phyloP scores from a whole-genome alignment of 1,140 invertebrate genomes.

The Hylaeus volcanicus region DNA sequence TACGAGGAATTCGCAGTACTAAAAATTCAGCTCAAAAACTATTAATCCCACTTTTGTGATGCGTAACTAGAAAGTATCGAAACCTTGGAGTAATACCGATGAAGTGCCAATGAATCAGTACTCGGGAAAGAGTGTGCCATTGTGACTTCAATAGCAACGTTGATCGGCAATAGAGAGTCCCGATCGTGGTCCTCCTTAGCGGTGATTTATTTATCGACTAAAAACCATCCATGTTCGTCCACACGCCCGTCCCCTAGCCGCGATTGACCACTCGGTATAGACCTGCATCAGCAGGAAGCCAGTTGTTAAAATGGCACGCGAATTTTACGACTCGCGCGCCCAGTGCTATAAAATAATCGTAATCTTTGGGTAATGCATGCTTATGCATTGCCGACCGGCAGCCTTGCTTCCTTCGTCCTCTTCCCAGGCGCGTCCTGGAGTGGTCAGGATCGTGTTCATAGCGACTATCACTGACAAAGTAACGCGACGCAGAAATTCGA shows the following conservation, averaged over 20 bases:
- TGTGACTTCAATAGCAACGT: too few species aligned
- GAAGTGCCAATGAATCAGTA: too few species aligned
- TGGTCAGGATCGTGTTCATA: conserved; percentile 20
- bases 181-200: too few species aligned
- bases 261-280: conserved; percentile 40
- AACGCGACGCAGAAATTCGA: conserved; percentile 50
- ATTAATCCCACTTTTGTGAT: too few species aligned
- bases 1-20: too few species aligned
- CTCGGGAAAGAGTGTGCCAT: too few species aligned
- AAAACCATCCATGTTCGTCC: conserved; percentile 49
- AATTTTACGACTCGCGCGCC: conserved; percentile 66
- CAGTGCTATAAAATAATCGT: conserved; percentile 68
- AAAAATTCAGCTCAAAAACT: too few species aligned
- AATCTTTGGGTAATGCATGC: conserved; percentile 66
- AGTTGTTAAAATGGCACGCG: conserved; percentile 68
- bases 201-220: conserved; percentile 66
- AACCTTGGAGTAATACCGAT: too few species aligned
- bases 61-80: too few species aligned
- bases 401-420: conserved; percentile 32
- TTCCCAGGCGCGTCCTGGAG: not conserved
- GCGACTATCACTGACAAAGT: conserved; percentile 57
- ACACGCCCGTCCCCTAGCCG: conserved; percentile 23
- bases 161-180: too few species aligned
- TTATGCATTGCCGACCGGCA: conserved; percentile 63
- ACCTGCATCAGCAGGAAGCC: conserved; percentile 62